phyloP scores from a whole-genome alignment of 2,888 invertebrate genomes.

The Lypha dubia region DNA sequence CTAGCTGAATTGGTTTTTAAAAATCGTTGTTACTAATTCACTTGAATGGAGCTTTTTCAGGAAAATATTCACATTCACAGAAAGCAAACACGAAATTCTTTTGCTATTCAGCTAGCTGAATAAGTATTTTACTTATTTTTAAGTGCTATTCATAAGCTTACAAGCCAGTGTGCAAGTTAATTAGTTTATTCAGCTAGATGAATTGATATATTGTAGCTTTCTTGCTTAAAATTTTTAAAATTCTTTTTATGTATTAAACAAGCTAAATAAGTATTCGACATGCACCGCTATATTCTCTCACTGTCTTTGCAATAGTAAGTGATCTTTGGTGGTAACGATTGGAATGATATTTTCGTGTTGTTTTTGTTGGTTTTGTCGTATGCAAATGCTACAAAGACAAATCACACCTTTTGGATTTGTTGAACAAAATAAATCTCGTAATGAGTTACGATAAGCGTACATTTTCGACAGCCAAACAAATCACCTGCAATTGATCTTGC shows the following conservation, averaged over 20 bases:
- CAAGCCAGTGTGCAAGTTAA: background rate
- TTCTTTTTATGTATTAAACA: too few relatives aligned
- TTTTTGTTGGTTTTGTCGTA: conserved; percentile 66
- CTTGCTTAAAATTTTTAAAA: too few relatives aligned
- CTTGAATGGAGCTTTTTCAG: too few relatives aligned
- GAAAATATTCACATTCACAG: too few relatives aligned
- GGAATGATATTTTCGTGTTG: conserved; percentile 67
- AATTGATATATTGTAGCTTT: too few relatives aligned
- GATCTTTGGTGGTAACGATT: conserved; percentile 71
- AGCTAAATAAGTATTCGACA: too few relatives aligned
- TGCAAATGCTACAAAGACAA: conserved; percentile 81
- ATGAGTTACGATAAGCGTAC: conserved; percentile 84
- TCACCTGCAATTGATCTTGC: conserved; percentile 83
- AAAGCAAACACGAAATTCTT: background rate
- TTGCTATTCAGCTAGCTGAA: conserved; percentile 5
- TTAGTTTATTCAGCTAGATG: conserved; percentile 26
- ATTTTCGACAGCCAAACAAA: conserved; percentile 84
- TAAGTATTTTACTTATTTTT: background rate
- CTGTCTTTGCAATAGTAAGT: conserved; percentile 61
- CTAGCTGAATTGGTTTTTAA: too few relatives aligned
- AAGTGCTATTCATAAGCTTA: background rate
- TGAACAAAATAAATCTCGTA: conserved; percentile 84
- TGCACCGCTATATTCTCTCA: conserved; percentile 23
- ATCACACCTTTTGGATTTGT: conserved; percentile 83
- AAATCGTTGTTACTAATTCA: too few relatives aligned